Conservation (phyloP, 1,140 invertebrate species). For the Diachasmimorpha longicaudata region DNA sequence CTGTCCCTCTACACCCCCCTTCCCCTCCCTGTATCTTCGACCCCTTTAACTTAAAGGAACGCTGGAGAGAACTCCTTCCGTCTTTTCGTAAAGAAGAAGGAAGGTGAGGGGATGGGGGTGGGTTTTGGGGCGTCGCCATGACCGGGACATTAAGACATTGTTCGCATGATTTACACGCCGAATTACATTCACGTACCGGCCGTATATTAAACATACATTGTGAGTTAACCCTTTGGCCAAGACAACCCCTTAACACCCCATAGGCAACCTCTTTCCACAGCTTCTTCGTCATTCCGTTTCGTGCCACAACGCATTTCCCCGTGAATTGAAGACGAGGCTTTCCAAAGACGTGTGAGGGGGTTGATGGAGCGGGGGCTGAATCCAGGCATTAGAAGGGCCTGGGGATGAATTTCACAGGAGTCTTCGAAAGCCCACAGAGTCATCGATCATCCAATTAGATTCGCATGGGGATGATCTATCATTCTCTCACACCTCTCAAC, state of each 20-base stretch:
- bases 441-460: conserved; percentile 63
- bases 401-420: neutral
- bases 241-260: conserved; percentile 9
- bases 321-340: neutral
- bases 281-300: conserved; percentile 6
- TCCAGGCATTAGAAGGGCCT: neutral
- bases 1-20: conserved; percentile 6
- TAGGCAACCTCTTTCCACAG: neutral
- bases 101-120: neutral
- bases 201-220: conserved; percentile 64
- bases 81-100: conserved; percentile 31
- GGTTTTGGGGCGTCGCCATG: conserved; percentile 53
- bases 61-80: conserved; percentile 44
- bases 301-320: conserved; percentile 6
- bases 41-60: conserved; percentile 36
- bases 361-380: neutral
- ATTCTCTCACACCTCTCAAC: neutral
- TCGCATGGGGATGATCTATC: conserved; percentile 19
- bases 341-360: conserved; percentile 5
- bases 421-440: conserved; percentile 43
- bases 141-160: conserved; percentile 66
- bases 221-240: conserved; percentile 51
- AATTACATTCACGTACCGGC: conserved; percentile 62
- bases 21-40: neutral
- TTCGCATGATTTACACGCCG: conserved; percentile 63